Evolutionary conservation across 2,113 vertebrate genomes (phyloP).

Genomic region (Thamnophis sirtalis): DNA sequence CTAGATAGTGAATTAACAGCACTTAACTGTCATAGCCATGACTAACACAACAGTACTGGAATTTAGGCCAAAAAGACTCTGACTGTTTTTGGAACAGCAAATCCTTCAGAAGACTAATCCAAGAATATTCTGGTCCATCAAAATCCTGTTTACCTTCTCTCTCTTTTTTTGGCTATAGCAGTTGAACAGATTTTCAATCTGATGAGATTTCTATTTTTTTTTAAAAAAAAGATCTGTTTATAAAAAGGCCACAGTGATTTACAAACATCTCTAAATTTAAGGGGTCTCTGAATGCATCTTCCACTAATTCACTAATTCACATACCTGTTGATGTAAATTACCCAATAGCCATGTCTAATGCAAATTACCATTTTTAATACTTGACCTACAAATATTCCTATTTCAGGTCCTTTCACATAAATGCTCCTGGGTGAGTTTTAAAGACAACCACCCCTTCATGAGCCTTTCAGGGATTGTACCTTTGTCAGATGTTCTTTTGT

Average conservation of each 20-base stretch:
- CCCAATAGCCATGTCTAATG: not conserved
- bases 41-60: not conserved
- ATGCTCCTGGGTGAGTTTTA: not conserved
- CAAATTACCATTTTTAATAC: not conserved
- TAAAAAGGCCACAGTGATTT: not conserved
- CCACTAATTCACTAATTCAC: not conserved
- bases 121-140: not conserved
- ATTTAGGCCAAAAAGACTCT: not conserved
- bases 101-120: not conserved
- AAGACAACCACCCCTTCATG: not conserved
- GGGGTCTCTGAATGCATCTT: not conserved
- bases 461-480: not conserved
- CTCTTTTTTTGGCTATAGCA: not conserved
- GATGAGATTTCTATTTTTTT: not conserved
- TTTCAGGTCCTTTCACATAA: not conserved
- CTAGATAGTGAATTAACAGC: not conserved
- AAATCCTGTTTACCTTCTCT: not conserved
- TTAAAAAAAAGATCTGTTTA: not conserved
- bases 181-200: not conserved
- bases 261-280: not conserved
- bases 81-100: not conserved
- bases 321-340: not conserved
- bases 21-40: not conserved
- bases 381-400: not conserved
- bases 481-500: not conserved